Base-by-base conservation (phyloP, 2,113 vertebrate species). In the Istiophorus platypterus region DNA sequence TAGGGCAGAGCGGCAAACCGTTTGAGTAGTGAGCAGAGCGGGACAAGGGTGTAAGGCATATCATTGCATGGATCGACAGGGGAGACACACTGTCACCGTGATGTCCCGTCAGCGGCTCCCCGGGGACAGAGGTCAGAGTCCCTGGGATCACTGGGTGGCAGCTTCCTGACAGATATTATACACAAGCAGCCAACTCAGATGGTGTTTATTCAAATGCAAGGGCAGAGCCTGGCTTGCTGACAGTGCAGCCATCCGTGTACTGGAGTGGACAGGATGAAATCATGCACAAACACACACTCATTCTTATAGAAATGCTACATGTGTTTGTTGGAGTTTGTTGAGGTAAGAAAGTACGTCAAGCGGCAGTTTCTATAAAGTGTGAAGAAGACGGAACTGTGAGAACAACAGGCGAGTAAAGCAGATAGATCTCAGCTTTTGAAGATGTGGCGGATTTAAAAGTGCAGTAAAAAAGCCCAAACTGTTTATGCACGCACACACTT, bases 141-240 rank as follows among this genome's bases (percentile, higher is more conserved):
- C 37, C 27, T 3, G 47, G 83, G 90, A 87, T 90, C 88, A 80
- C 71, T 14, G 85, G 78, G 81, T 88, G 90, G 86, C 94, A 92
- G 83, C 70, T 87, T 64, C 80, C 80, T 93, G 94, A 88, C 93
- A 93, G 91, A 91, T 93, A 76, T 92, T 89, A 85, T 88, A 88
- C 85, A 52, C 84, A 86, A 87, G 31, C 85, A 82, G 87, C 85
- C 84, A 84, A 89, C 89, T 93, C 89, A 90, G 92, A 92, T 80
- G 90, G 92, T 90, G 89, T 94, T 93, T 92, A 93, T 94, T 95
- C 79, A 94, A 90, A 93, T 88, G 86, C 88, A 88, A 89, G 90
- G 86, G 76, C 85, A 85, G 85, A 83, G 71, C 13, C 41, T 63
- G 68, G 77, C 85, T 31, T 76, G 90, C 92, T 92, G 92, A 92